These are phyloP conservation scores for Drosophila navojoa DNA, from an alignment of 1,140 invertebrate genomes.

Conservation along the genomic window DNA sequence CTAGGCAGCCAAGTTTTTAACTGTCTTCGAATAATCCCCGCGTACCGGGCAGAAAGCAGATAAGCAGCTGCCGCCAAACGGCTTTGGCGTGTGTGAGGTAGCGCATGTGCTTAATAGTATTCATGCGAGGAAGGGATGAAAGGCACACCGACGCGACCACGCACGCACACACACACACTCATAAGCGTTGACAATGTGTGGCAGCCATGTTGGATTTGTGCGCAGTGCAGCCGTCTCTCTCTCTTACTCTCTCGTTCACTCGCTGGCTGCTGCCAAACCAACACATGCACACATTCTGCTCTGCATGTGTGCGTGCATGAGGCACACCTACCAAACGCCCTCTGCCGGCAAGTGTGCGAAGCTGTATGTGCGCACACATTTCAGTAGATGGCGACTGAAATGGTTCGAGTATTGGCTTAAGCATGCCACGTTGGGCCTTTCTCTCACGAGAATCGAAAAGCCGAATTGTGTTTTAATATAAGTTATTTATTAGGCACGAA, in stretches of 20 bases:
- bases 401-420: constrained; percentile 50
- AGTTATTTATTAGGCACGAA: background rate
- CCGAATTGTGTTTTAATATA: background rate
- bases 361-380: constrained; percentile 6
- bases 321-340: constrained; percentile 27
- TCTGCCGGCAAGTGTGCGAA: constrained; percentile 24
- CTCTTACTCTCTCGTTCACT: constrained; percentile 9
- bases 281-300: constrained; percentile 11
- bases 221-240: constrained; percentile 18
- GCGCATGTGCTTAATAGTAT: constrained; percentile 24
- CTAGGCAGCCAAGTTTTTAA: constrained; percentile 66
- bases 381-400: constrained; percentile 44
- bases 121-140: constrained; percentile 23
- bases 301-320: constrained; percentile 47
- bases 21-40: constrained; percentile 58
- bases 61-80: constrained; percentile 43
- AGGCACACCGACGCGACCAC: background rate
- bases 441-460: background rate
- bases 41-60: constrained; percentile 3
- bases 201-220: constrained; percentile 47
- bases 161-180: constrained; percentile 5
- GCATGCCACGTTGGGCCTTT: constrained; percentile 11
- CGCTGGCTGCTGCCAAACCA: constrained; percentile 27
- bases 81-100: constrained; percentile 18
- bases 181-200: background rate